Percentiles rank a stretch among this genome's conserved stretches.
Evolutionary conservation across 2,113 vertebrate species (phyloP).

Genomic region (Poeciliopsis turrubarensis): DNA sequence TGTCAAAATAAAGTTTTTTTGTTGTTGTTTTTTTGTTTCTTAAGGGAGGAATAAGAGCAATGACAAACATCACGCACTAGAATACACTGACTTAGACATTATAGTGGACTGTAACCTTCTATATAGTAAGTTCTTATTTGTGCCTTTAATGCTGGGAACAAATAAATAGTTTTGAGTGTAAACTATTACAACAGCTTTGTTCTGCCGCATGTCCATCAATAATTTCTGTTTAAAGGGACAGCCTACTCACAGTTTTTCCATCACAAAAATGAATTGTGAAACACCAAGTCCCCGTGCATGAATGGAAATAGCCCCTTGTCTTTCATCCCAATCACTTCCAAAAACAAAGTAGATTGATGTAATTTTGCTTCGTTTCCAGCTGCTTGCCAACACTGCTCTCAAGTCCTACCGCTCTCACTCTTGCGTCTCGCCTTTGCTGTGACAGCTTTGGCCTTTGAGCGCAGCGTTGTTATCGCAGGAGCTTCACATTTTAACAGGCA

Average conservation of each 20-base stretch:
- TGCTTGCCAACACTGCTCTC: background rate
- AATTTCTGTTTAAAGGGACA: background rate
- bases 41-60: background rate
- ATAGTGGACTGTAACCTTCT: background rate
- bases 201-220: background rate
- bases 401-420: background rate
- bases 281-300: background rate
- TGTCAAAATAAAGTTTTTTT: too few species aligned
- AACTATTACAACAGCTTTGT: too few species aligned
- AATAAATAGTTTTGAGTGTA: background rate
- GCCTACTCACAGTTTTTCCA: background rate
- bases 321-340: background rate
- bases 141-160: background rate
- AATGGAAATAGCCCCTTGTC: background rate
- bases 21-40: background rate
- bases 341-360: background rate
- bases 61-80: too few species aligned
- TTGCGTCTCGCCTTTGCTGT: background rate
- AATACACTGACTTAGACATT: background rate
- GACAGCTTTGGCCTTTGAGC: conserved; percentile 75
- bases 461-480: conserved; percentile 36
- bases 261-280: background rate
- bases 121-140: background rate
- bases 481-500: conserved; percentile 58
- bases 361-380: background rate